Evolutionary conservation across 2,888 invertebrate genomes (phyloP).

Genomic region (Dugesia japonica): DNA sequence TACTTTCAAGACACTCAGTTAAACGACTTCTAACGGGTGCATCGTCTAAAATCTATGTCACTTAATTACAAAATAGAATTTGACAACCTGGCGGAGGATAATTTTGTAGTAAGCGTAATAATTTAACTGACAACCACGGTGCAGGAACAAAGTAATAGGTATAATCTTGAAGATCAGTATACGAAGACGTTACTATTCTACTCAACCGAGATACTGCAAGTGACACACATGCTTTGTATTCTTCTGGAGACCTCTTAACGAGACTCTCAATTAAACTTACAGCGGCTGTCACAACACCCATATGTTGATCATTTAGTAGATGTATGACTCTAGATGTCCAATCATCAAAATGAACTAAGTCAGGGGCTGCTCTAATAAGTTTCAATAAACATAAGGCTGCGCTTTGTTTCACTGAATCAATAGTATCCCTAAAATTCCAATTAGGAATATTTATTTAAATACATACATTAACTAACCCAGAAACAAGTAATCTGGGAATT

Average conservation of each 20-base stretch:
- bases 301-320: conserved; percentile 89
- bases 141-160: conserved; percentile 99
- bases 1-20: conserved; percentile 91
- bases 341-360: conserved; percentile 78
- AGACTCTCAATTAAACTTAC: conserved; percentile 91
- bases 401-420: conserved; percentile 97
- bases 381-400: conserved; percentile 86
- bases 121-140: conserved; percentile 97
- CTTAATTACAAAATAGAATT: too few species aligned
- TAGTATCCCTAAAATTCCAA: conserved; percentile 63
- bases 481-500: conserved; percentile 89
- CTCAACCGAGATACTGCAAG: conserved; percentile 88
- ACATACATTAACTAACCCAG: conserved; percentile 56
- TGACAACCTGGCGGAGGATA: conserved; percentile 84
- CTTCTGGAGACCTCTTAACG: conserved; percentile 93
- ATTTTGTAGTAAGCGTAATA: conserved; percentile 82
- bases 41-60: conserved; percentile 56
- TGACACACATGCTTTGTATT: conserved; percentile 95
- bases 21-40: conserved; percentile 84
- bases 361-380: conserved; percentile 78
- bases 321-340: conserved; percentile 98
- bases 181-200: conserved; percentile 91
- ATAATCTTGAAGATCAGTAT: conserved; percentile 90
- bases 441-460: neutral
- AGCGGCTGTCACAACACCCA: conserved; percentile 95